Conservation (phyloP, 2,797 vertebrate species). For the Leuciscus waleckii region DNA sequence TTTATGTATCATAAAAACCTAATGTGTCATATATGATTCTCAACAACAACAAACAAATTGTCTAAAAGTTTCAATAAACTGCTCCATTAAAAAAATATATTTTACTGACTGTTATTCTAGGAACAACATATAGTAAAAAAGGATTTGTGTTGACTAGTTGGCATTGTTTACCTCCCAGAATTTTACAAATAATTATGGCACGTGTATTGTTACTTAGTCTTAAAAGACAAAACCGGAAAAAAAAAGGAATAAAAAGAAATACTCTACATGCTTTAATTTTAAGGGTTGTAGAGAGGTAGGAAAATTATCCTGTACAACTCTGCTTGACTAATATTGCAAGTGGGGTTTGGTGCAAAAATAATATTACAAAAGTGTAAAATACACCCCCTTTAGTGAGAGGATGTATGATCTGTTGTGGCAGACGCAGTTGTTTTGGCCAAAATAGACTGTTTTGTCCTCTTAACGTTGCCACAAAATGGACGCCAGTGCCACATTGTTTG, state of each 20-base stretch:
- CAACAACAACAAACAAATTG: not conserved
- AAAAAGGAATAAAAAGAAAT: not conserved
- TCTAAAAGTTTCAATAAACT: not conserved
- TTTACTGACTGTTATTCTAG: not conserved
- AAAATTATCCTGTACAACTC: not conserved
- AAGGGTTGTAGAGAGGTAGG: not conserved
- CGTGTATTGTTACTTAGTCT: not conserved
- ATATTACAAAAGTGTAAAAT: not conserved
- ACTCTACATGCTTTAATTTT: not conserved
- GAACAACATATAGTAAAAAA: not conserved
- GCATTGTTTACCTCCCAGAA: not conserved
- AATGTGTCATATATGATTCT: not conserved
- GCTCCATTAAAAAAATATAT: not conserved
- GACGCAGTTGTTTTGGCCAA: not conserved
- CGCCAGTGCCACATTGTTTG: constrained; percentile 25
- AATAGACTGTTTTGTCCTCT: not conserved
- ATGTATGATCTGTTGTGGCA: not conserved
- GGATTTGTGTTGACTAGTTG: not conserved
- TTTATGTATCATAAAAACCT: not conserved
- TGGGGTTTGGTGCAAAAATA: not conserved
- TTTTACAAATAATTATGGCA: not conserved
- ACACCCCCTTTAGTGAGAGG: not conserved
- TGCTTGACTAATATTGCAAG: not conserved
- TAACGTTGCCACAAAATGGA: constrained; percentile 7
- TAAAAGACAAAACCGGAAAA: not conserved